Evolutionary conservation across 2,797 vertebrate genomes (phyloP).

Genomic region (Neostethus bicornis): DNA sequence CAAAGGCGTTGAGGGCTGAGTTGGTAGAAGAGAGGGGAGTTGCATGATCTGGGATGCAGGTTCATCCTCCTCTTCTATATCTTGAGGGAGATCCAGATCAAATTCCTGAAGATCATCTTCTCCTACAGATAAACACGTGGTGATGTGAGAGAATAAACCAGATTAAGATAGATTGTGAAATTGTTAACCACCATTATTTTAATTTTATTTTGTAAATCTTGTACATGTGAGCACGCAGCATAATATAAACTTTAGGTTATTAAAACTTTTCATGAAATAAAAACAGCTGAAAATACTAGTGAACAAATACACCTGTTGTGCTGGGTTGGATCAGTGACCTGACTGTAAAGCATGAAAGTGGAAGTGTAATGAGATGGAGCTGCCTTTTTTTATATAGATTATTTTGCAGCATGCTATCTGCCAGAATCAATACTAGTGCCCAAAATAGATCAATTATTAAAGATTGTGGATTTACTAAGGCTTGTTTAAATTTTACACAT

Average conservation of each 20-base stretch:
- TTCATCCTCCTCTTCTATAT: constrained; percentile 37
- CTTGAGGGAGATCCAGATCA: constrained; percentile 10
- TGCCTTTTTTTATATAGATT: background rate
- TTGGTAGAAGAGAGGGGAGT: background rate
- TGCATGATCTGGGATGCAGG: constrained; percentile 9
- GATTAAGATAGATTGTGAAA: background rate
- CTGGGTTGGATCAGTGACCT: background rate
- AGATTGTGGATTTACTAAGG: too few species aligned
- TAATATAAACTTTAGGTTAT: background rate
- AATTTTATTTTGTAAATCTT: background rate
- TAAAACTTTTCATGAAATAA: too few species aligned
- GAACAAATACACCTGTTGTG: too few species aligned
- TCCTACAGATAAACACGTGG: too few species aligned
- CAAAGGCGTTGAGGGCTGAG: background rate
- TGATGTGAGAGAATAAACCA: background rate
- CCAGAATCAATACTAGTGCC: too few species aligned
- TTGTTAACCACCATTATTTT: background rate
- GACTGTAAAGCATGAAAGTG: background rate
- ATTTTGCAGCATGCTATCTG: too few species aligned
- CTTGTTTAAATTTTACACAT: too few species aligned
- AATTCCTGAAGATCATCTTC: constrained; percentile 26
- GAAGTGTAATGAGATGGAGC: background rate
- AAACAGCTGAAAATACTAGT: too few species aligned
- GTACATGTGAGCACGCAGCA: background rate
- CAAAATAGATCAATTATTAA: too few species aligned